Evolutionary conservation across 2,888 invertebrate genomes (phyloP).

Genomic region (Nephrotoma flavescens): DNA sequence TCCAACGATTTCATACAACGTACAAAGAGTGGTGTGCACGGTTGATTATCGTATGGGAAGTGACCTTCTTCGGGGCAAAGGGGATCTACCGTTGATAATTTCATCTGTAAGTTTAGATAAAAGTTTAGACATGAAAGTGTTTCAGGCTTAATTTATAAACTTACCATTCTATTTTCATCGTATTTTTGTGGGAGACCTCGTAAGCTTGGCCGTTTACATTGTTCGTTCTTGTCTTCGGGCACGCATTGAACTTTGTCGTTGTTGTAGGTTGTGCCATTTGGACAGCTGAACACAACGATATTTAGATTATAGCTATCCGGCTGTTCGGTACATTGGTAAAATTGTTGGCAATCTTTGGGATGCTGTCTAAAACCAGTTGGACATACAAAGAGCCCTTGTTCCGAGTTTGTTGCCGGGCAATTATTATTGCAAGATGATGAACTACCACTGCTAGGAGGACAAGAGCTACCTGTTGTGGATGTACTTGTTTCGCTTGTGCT

Average conservation of each 20-base stretch:
- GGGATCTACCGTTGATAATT: conserved; percentile 36
- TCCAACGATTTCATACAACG: conserved; percentile 41
- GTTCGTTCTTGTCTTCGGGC: neutral
- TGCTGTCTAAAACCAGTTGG: conserved; percentile 72
- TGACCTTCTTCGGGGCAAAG: conserved; percentile 55
- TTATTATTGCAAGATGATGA: conserved; percentile 12
- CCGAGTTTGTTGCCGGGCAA: conserved; percentile 32
- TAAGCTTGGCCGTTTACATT: neutral
- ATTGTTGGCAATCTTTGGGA: conserved; percentile 67
- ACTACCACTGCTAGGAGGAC: conserved; percentile 10
- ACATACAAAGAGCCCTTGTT: conserved; percentile 58
- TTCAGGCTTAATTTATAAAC: conserved; percentile 6
- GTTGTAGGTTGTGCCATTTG: conserved; percentile 61
- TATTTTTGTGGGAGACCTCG: neutral
- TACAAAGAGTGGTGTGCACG: conserved; percentile 56
- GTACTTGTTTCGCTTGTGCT: neutral
- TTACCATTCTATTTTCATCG: neutral
- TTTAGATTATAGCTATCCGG: conserved; percentile 53
- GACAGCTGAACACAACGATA: conserved; percentile 59
- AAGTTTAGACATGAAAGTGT: conserved; percentile 4
- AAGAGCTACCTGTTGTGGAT: neutral
- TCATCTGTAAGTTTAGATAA: conserved; percentile 38
- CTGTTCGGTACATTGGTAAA: conserved; percentile 66
- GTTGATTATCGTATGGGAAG: conserved; percentile 48
- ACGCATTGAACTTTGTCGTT: conserved; percentile 57